phyloP scores from a whole-genome alignment of 2,797 vertebrate genomes.

The Enteromius trimaculatus region DNA sequence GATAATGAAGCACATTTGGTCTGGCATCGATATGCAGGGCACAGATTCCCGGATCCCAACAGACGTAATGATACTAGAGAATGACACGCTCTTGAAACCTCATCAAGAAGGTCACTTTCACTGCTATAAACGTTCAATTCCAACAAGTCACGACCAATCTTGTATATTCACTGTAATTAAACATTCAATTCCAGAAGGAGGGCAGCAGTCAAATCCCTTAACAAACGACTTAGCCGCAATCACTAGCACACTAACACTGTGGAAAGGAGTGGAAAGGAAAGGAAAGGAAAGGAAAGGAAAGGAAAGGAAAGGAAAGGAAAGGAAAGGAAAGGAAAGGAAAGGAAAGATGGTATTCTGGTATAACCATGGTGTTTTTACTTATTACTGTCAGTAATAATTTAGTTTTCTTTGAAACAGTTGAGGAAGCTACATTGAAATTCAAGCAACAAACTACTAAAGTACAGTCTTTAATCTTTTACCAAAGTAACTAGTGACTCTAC shows the following conservation, averaged over 20 bases:
- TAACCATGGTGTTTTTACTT: not conserved
- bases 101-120: slow-evolving; percentile 48
- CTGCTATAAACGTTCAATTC: slow-evolving; percentile 51
- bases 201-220: slow-evolving; percentile 35
- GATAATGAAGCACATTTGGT: slow-evolving; percentile 32
- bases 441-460: not conserved
- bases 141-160: slow-evolving; percentile 50
- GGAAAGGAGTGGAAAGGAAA: no score
- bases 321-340: no score
- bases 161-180: slow-evolving; percentile 57
- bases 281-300: no score
- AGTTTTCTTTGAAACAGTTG: not conserved
- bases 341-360: not conserved
- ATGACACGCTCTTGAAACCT: slow-evolving; percentile 35
- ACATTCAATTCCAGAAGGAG: slow-evolving; percentile 54
- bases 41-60: slow-evolving; percentile 6
- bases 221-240: slow-evolving; percentile 49
- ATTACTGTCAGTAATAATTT: not conserved
- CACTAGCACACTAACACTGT: slow-evolving; percentile 10
- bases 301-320: no score
- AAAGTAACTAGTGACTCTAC: not conserved
- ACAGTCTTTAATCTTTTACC: not conserved
- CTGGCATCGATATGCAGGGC: slow-evolving; percentile 19
- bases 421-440: not conserved
- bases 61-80: slow-evolving; percentile 40